phyloP scores from a whole-genome alignment of 1,140 invertebrate species.

The Aricia agestis region DNA sequence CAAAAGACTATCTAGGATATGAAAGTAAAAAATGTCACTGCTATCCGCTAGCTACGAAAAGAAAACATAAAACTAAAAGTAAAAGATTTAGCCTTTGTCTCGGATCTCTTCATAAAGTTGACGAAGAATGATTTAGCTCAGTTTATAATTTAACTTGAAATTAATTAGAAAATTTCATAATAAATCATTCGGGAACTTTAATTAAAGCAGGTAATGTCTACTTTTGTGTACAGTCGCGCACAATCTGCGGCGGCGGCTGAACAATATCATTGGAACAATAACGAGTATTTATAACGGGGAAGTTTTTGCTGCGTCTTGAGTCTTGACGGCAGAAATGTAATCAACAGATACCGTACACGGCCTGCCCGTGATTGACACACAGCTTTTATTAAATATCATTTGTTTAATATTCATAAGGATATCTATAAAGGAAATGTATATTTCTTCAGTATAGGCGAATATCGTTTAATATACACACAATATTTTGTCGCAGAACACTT shows the following conservation, averaged over 20 bases:
- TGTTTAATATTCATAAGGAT: not conserved
- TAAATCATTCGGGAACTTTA: constrained; percentile 45
- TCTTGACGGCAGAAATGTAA: constrained; percentile 55
- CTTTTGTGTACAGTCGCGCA: constrained; percentile 42
- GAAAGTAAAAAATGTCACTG: not conserved
- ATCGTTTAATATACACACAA: too few species aligned
- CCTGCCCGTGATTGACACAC: constrained; percentile 46
- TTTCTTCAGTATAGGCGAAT: too few species aligned
- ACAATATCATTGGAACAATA: constrained; percentile 42
- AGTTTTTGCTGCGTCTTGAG: constrained; percentile 44
- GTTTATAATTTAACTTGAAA: constrained; percentile 40
- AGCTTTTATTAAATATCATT: not conserved
- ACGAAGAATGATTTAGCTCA: constrained; percentile 38
- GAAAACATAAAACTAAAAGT: not conserved
- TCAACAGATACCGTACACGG: constrained; percentile 43
- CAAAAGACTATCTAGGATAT: not conserved
- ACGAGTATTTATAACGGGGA: constrained; percentile 42
- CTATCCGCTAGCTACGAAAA: not conserved
- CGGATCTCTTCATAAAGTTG: constrained; percentile 26
- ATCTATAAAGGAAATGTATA: too few species aligned
- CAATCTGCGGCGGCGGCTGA: constrained; percentile 35
- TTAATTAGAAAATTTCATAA: constrained; percentile 43
- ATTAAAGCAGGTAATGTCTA: constrained; percentile 42
- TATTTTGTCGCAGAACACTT: too few species aligned
- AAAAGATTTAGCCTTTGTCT: constrained; percentile 14